Evolutionary conservation across 2,113 vertebrate species (phyloP).

Genomic region (Etheostoma cragini): DNA sequence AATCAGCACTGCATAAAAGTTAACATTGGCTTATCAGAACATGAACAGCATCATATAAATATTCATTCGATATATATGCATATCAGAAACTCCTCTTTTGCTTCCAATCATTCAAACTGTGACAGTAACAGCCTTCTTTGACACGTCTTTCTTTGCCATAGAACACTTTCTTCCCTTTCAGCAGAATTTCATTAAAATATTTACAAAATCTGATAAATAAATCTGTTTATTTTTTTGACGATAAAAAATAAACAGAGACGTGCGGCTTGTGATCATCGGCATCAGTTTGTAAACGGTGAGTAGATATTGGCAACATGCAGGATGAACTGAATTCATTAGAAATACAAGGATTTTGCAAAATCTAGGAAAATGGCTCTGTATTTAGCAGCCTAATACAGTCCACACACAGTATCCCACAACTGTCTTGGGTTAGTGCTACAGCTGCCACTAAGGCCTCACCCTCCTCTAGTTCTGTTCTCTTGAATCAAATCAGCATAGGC

Average conservation of each 20-base stretch:
- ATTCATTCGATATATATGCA: conserved; percentile 89
- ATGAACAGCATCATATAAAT: conserved; percentile 90
- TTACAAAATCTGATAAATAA: conserved; percentile 64
- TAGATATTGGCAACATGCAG: conserved; percentile 85
- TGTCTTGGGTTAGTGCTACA: conserved; percentile 51
- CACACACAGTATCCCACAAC: conserved; percentile 24
- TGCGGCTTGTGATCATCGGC: conserved; percentile 71
- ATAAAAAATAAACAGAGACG: conserved; percentile 62
- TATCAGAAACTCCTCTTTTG: conserved; percentile 51
- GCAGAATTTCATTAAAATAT: conserved; percentile 59
- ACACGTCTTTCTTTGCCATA: conserved; percentile 24
- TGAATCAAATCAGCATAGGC: conserved; percentile 13
- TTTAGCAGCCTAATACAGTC: conserved; percentile 27
- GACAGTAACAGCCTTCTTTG: conserved; percentile 40
- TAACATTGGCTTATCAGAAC: conserved; percentile 75
- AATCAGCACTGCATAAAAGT: conserved; percentile 80
- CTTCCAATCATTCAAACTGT: conserved; percentile 49
- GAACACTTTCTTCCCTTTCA: conserved; percentile 28
- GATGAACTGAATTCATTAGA: conserved; percentile 48
- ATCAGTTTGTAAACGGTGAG: conserved; percentile 78
- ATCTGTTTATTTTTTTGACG: too few relatives aligned
- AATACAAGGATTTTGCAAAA: conserved; percentile 53
- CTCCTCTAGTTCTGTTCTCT: conserved; percentile 11
- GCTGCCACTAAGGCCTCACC: conserved; percentile 40
- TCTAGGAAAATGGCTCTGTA: conserved; percentile 32